Evolutionary conservation across 2,113 vertebrate genomes (phyloP), one percentile per base, ranked within the genome.

Genomic region (Tichodroma muraria): DNA sequence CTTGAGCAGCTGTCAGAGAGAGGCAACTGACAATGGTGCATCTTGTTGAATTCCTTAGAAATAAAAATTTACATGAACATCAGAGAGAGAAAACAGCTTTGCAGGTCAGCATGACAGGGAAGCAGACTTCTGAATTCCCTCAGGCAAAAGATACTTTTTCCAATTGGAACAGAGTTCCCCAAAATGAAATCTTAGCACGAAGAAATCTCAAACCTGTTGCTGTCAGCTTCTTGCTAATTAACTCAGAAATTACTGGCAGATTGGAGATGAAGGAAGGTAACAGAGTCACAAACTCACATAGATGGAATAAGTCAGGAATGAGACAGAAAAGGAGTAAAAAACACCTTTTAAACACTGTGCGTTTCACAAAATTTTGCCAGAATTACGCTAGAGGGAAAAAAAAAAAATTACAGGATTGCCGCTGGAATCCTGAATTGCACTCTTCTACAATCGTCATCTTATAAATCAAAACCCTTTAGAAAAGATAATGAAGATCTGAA

Each of bases 41-140:
- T 71, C 87, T 76, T 31, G 75, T 65, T 85, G 56, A 87, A 87
- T 85, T 89, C 73, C 81, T 82, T 16, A 14, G 40, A 78, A 96
- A 89, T 52, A 64, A 54, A 64, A 81, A 93, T 82, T 87, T 82
- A 85, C 91, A 93, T 49, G 79, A 94, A 81, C 91, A 93, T 85
- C 73, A 78, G 69, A 93, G 60, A 88, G 37, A 52, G 89, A 81
- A n/a, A 92, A 64, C 84, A 94, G 93, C 89, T 96, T 92, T 92
- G 87, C 93, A 93, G 93, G 93, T 96, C 91, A 96, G 78, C 80
- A 11, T 7, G 44, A 68, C 73, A 91, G 84, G 3, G 13, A 84
- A 89, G 73, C 80, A 91, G 81, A 35, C 44, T 94, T 85, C 57
- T 87, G 7, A 87, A 87, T 87, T 85, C 78, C 91, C 87, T 71